Evolutionary conservation across 2,113 vertebrate genomes (phyloP), one percentile per base, ranked within the genome.

Genomic region (Heterotis niloticus): DNA sequence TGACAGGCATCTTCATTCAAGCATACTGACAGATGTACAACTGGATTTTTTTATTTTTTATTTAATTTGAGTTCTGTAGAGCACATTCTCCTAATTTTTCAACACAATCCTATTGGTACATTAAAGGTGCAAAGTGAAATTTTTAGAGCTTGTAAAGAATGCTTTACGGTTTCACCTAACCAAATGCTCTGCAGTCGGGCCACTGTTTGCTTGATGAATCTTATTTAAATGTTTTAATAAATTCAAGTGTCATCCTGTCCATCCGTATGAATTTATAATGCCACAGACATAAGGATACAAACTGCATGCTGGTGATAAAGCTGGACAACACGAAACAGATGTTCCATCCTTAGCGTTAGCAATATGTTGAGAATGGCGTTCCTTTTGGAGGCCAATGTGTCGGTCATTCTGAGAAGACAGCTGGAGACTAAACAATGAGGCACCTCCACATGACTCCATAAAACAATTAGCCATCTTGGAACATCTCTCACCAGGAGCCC

Each of bases 161-260:
- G n/a, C 52, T 51, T 24, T 11, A 12, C 11, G 1, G 10, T 20
- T 34, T 66, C 28, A 51, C 5, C 5, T 7, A n/a, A n/a, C 12
- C n/a, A 44, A 20, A 51, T 54, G 12, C 24, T 1, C 75, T 64
- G 26, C 75, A 66, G 29, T 10, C 23, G 10, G 62, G 11, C 18
- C 29, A 17, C 18, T 23, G 28, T 52, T 77, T 77, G 20, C 16
- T 66, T 64, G 65, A 77, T 26, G n/a, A 56, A 77, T 66, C 62
- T 12, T 20, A 14, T 54, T 54, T 29, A 77, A 66, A 66, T 16
- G 23, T 13, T 24, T 65, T 18, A 77, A 65, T 65, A 24, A 64
- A 7, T 16, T 29, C 52, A 18, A 64, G 29, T 66, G 64, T 0
- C 62, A 51, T 28, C n/a, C 29, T 59, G 12, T 44, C 26, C 34